Conservation (phyloP, 2,113 vertebrate species). For the Planiliza haematocheilus region DNA sequence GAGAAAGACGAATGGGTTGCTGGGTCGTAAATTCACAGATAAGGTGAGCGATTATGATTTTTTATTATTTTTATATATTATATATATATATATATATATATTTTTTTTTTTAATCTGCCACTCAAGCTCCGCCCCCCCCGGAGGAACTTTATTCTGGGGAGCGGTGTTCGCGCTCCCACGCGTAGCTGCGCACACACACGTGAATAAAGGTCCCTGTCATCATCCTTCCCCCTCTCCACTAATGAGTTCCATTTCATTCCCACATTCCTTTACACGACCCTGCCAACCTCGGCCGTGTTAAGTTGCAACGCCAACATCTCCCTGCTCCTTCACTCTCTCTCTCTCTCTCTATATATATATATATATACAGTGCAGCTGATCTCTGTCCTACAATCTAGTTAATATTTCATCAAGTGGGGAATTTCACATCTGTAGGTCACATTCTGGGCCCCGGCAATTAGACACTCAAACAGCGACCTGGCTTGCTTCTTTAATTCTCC, state of each 20-base stretch:
- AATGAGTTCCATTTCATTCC: constrained; percentile 77
- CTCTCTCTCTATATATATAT: neutral
- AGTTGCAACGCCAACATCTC: constrained; percentile 39
- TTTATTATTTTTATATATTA: too few relatives aligned
- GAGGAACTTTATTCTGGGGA: constrained; percentile 29
- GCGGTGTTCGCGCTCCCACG: constrained; percentile 6
- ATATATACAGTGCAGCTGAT: constrained; percentile 36
- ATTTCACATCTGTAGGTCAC: constrained; percentile 77
- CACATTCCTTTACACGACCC: constrained; percentile 71
- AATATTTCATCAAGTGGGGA: constrained; percentile 77
- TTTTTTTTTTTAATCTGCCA: neutral
- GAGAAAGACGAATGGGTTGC: constrained; percentile 57
- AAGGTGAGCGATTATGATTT: constrained; percentile 39
- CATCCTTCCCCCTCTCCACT: constrained; percentile 49
- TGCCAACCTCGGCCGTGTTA: constrained; percentile 59
- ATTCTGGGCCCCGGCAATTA: constrained; percentile 71
- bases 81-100: too few relatives aligned
- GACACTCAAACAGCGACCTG: constrained; percentile 72
- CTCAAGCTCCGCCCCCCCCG: constrained; percentile 54
- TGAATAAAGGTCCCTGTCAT: constrained; percentile 64
- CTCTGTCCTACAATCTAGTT: constrained; percentile 59
- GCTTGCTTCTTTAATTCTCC: constrained; percentile 63
- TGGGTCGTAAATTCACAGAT: constrained; percentile 66
- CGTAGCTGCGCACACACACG: constrained; percentile 12
- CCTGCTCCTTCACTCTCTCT: neutral